A percentile compares a stretch with the other conserved stretches of the same genome.
These are phyloP conservation scores for Phalacrocorax carbo DNA, from an alignment of 2,113 vertebrate species.

Conservation along the genomic window DNA sequence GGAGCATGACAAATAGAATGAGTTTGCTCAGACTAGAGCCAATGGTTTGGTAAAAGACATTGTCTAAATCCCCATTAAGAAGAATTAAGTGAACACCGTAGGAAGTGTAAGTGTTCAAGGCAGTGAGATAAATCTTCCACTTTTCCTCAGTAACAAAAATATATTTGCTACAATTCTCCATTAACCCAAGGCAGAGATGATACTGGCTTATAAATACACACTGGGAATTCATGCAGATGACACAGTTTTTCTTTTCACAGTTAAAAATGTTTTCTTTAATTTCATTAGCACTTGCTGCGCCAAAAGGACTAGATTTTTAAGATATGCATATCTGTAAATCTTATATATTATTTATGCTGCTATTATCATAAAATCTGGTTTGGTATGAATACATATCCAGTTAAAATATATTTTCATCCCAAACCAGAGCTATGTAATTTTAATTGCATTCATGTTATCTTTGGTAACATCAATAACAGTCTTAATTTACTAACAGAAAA, in stretches of 20 bases:
- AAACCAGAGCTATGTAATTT: background rate
- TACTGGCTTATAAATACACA: background rate
- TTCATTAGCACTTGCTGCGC: background rate
- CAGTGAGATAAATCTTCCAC: constrained; percentile 6
- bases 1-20: constrained; percentile 2
- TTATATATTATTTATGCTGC: background rate
- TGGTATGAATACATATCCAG: background rate
- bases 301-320: background rate
- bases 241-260: background rate
- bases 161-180: background rate
- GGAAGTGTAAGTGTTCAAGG: background rate
- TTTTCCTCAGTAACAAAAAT: constrained; percentile 16
- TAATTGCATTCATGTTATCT: constrained; percentile 54
- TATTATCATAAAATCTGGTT: background rate
- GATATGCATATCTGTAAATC: background rate
- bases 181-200: background rate
- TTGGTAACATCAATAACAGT: constrained; percentile 53
- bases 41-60: background rate
- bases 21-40: background rate
- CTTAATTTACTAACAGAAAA: constrained; percentile 70
- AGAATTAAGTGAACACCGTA: constrained; percentile 1
- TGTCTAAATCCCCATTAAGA: constrained; percentile 1
- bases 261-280: background rate
- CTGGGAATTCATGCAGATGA: background rate
- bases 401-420: constrained; percentile 44